phyloP scores from a whole-genome alignment of 1,140 invertebrate species.

The Tenebrio molitor region DNA sequence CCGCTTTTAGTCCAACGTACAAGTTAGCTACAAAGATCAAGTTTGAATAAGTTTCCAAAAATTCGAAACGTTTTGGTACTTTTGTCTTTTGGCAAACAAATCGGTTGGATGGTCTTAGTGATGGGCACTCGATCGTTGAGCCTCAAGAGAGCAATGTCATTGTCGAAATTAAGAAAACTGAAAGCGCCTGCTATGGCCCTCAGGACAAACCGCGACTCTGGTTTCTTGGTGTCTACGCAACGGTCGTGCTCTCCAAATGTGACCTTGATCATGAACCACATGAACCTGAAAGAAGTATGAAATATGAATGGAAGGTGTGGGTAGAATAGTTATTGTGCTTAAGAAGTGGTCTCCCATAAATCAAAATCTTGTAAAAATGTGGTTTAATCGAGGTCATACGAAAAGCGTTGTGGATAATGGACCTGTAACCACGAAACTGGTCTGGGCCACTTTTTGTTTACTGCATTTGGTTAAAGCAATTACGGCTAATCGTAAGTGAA shows the following conservation, averaged over 20 bases:
- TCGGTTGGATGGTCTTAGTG: constrained; percentile 80
- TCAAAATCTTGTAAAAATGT: constrained; percentile 30
- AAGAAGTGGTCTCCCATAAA: too few species aligned
- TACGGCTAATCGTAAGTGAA: too few species aligned
- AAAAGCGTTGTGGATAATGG: constrained; percentile 5
- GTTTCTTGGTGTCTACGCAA: constrained; percentile 77
- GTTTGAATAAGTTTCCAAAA: too few species aligned
- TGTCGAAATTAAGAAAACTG: constrained; percentile 85
- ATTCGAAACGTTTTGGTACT: too few species aligned
- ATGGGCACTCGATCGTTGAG: constrained; percentile 83
- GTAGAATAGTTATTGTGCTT: too few species aligned
- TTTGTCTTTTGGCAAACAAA: constrained; percentile 80
- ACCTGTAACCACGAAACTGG: constrained; percentile 16
- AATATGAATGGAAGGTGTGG: too few species aligned
- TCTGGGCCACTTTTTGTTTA: constrained; percentile 12
- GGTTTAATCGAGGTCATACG: constrained; percentile 34
- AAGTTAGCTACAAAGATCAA: constrained; percentile 70
- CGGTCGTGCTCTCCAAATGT: constrained; percentile 87
- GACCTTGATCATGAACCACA: constrained; percentile 92
- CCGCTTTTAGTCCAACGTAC: constrained; percentile 78
- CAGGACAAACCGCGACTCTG: constrained; percentile 82
- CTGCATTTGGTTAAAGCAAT: not conserved
- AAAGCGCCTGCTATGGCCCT: constrained; percentile 82
- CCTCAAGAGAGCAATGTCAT: constrained; percentile 86
- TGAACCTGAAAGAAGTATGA: constrained; percentile 79